Conservation (phyloP, 92 coral and sea anemone species). For the Parazoanthus atlanticus region DNA sequence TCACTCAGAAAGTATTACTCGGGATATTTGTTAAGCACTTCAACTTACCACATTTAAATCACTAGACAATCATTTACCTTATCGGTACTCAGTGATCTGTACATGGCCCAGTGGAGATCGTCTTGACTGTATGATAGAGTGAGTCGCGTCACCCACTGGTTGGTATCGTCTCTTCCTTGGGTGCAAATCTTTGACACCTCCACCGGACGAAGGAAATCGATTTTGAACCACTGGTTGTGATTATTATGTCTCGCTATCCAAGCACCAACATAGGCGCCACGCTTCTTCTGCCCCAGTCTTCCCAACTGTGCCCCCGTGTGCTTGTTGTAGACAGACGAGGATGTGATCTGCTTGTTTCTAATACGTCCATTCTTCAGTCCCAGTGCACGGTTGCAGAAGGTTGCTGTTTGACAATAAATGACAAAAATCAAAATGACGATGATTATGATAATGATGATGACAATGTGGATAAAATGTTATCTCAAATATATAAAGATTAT, state of each 20-base stretch:
- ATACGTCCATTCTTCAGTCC: slow-evolving; percentile 68
- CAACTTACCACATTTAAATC: no score
- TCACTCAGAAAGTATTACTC: no score
- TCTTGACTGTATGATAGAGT: slow-evolving; percentile 71
- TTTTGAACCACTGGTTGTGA: slow-evolving; percentile 80
- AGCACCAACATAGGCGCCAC: slow-evolving; percentile 15
- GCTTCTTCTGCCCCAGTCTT: slow-evolving; percentile 49
- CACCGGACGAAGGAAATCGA: slow-evolving; percentile 69
- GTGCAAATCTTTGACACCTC: slow-evolving; percentile 72
- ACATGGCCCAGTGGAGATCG: slow-evolving; percentile 76
- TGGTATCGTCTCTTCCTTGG: slow-evolving; percentile 71
- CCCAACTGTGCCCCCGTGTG: slow-evolving; percentile 57
- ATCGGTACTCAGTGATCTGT: slow-evolving; percentile 64
- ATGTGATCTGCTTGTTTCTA: slow-evolving; percentile 56
- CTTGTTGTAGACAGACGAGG: slow-evolving; percentile 72
- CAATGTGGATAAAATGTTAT: no score
- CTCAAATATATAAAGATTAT: no score
- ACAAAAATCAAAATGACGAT: not conserved
- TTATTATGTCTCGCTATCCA: slow-evolving; percentile 59
- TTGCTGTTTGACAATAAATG: slow-evolving; percentile 42
- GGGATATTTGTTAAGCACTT: no score
- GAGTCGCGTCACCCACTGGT: slow-evolving; percentile 73
- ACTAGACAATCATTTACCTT: slow-evolving; percentile 51
- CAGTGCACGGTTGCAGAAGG: slow-evolving; percentile 74
- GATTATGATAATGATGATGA: not conserved